phyloP scores from a whole-genome alignment of 2,888 invertebrate species.

The Cryptophagus acutangulus region DNA sequence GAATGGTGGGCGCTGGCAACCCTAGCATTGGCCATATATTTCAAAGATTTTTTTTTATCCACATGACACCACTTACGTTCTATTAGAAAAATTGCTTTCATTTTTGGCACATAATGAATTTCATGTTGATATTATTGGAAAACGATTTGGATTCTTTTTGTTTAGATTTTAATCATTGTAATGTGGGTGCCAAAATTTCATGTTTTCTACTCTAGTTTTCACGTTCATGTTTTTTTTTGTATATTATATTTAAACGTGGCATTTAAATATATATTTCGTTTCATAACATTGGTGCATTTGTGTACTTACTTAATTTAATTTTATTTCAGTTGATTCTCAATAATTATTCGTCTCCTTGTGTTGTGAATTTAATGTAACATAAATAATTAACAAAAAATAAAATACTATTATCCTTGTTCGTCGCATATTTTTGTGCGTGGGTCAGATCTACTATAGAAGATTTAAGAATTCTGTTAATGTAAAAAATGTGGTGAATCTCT shows the following conservation, averaged over 20 bases:
- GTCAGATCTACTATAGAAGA: slow-evolving; percentile 30
- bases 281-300: slow-evolving; percentile 24
- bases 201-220: slow-evolving; percentile 41
- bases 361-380: slow-evolving; percentile 23
- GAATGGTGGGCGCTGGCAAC: slow-evolving; percentile 23
- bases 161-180: slow-evolving; percentile 18
- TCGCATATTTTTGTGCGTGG: slow-evolving; percentile 17
- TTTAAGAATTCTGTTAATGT: slow-evolving; percentile 37
- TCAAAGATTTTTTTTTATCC: too few species aligned
- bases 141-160: slow-evolving; percentile 30
- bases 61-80: slow-evolving; percentile 34
- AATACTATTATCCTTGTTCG: too few species aligned
- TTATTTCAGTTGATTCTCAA: too few species aligned
- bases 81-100: slow-evolving; percentile 40
- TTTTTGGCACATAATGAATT: slow-evolving; percentile 27
- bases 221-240: too few species aligned
- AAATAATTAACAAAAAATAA: too few species aligned
- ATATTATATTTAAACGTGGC: too few species aligned
- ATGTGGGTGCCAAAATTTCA: slow-evolving; percentile 35
- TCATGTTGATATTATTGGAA: slow-evolving; percentile 8
- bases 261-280: slow-evolving; percentile 26
- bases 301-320: too few species aligned
- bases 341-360: too few species aligned
- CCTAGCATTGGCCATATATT: slow-evolving; percentile 31
- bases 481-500: slow-evolving; percentile 42